phyloP scores from a whole-genome alignment of 2,797 vertebrate genomes.

The Chelon auratus region DNA sequence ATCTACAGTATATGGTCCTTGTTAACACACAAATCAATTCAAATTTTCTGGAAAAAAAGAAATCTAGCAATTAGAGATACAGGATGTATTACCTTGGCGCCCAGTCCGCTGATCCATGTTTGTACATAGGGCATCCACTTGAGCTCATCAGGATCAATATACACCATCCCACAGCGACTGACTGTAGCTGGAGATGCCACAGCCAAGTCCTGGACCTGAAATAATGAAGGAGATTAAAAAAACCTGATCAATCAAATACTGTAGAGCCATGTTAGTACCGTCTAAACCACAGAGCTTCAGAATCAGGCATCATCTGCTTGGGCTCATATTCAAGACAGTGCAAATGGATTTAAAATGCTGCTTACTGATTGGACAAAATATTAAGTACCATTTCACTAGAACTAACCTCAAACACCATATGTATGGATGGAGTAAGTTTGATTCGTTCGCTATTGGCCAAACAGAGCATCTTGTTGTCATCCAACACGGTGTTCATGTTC shows the following conservation, averaged over 20 bases:
- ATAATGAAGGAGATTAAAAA: not conserved
- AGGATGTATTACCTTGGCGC: constrained; percentile 76
- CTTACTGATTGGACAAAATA: not conserved
- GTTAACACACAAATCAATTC: no score
- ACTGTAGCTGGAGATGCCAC: constrained; percentile 93
- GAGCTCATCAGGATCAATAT: constrained; percentile 89
- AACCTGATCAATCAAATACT: not conserved
- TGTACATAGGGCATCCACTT: constrained; percentile 92
- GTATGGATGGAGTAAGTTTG: constrained; percentile 90
- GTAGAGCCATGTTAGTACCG: not conserved
- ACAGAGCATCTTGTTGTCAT: constrained; percentile 95
- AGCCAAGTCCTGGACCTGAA: constrained; percentile 90
- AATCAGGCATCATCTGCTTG: no score
- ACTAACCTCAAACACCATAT: constrained; percentile 93
- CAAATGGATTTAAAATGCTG: not conserved
- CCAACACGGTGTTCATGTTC: constrained; percentile 93
- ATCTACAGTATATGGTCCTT: no score
- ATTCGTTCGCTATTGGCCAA: constrained; percentile 92
- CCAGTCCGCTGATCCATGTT: constrained; percentile 86
- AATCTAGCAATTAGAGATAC: not conserved
- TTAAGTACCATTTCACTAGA: not conserved
- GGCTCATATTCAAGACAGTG: not conserved
- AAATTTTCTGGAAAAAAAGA: not conserved
- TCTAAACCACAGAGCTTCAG: not conserved
- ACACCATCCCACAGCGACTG: constrained; percentile 93